Base-by-base conservation (phyloP, 2,797 vertebrate genomes). In the Gambelia wislizenii region DNA sequence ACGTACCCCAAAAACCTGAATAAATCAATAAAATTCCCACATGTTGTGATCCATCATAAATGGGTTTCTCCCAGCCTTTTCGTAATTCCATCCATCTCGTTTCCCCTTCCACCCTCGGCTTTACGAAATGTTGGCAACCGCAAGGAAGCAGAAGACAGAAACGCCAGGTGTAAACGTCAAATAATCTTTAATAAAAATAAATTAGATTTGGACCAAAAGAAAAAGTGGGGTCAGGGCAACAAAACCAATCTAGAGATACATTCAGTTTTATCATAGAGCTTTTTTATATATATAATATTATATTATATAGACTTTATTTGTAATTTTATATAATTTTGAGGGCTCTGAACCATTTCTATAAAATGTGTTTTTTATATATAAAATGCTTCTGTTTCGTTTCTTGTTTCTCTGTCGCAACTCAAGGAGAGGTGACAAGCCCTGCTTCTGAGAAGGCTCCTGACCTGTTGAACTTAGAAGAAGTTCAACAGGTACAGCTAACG, bases 181-280 rank as follows among this genome's bases (percentile, higher is more conserved):
- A 93, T 95, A 91, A 87, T 95, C 94, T 96, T 97, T 96, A 95
- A 95, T 96, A 94, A 95, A 96, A 97, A 97, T 97, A 97, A 97
- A 96, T 97, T 96, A 96, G 88, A 94, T 95, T 92, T 95, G 89
- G 64, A 83, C 49, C 56, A 22, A 25, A 83, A 44, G 25, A 6
- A 36, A 16, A 64, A 22, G 42, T 0, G 14, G 16, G 22, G 14
- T 18, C 30, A 54, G n/a, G 25, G 30, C 13, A 30, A 20, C 74
- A 69, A 74, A 75, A 81, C 77, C 36, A 54, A 75, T 78, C 44
- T 61, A 61, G 54, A 56, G 59, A 77, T 85, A 91, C 86, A 88
- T 85, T 88, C 90, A 67, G 56, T 56, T 91, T 91, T 83, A 91
- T 77, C 86, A 90, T 90, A 92, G 70, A 91, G 44, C 77, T 82